Conservation (phyloP, 2,797 vertebrate species). For the Cichlasoma orientale region DNA sequence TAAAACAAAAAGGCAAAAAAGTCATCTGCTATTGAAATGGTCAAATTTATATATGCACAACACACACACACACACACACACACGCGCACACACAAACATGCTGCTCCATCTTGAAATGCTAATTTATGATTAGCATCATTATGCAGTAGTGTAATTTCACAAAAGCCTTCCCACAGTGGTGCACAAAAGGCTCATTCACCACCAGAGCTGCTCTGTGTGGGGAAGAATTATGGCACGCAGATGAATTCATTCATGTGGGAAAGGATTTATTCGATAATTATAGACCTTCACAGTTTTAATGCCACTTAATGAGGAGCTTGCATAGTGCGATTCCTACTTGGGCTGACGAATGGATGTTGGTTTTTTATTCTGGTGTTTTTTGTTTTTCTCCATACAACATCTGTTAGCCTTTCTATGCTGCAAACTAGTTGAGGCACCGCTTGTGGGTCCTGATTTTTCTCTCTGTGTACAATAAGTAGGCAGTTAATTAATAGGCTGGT, state of each 20-base stretch:
- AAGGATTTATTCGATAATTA: slow-evolving; percentile 84
- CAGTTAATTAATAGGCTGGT: slow-evolving; percentile 56
- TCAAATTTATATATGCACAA: slow-evolving; percentile 29
- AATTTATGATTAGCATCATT: slow-evolving; percentile 84
- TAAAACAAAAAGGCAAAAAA: not conserved
- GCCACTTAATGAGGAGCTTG: slow-evolving; percentile 79
- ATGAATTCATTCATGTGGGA: slow-evolving; percentile 76
- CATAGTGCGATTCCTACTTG: slow-evolving; percentile 70
- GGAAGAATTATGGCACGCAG: slow-evolving; percentile 75
- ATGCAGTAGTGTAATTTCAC: slow-evolving; percentile 80
- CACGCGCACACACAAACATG: slow-evolving; percentile 46
- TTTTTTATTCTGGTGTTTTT: slow-evolving; percentile 69
- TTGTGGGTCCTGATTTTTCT: slow-evolving; percentile 41
- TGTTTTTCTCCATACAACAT: slow-evolving; percentile 63
- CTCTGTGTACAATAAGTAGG: slow-evolving; percentile 40
- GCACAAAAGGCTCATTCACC: slow-evolving; percentile 81
- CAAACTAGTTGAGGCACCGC: slow-evolving; percentile 26
- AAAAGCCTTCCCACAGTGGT: slow-evolving; percentile 78
- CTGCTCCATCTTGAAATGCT: slow-evolving; percentile 79
- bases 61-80: slow-evolving; percentile 27
- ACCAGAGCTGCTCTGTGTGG: slow-evolving; percentile 67
- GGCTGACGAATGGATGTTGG: slow-evolving; percentile 64
- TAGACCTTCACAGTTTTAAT: slow-evolving; percentile 81
- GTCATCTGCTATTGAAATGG: not conserved
- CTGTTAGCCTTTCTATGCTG: slow-evolving; percentile 63